Conservation (phyloP, 2,797 vertebrate species). For the Pelobates cultripes region DNA sequence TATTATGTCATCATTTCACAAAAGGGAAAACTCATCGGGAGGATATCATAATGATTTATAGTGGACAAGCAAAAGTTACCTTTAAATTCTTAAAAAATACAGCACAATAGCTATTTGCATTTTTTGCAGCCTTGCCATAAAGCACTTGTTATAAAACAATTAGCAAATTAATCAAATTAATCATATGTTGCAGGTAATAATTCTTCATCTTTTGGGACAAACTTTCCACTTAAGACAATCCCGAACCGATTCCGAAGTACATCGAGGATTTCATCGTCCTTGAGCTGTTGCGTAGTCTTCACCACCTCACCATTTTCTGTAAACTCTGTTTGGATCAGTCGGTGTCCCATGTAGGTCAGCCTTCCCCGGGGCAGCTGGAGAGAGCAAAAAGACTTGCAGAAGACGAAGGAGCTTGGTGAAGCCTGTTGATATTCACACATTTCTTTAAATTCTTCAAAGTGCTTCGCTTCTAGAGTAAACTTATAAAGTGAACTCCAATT, state of each 20-base stretch:
- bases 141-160: too few species aligned
- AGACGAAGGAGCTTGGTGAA: constrained; percentile 72
- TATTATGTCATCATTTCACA: too few species aligned
- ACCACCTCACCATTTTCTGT: constrained; percentile 21
- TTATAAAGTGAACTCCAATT: constrained; percentile 69
- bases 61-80: too few species aligned
- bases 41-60: too few species aligned
- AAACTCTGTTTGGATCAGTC: constrained; percentile 63
- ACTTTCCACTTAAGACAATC: constrained; percentile 62
- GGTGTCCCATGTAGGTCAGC: constrained; percentile 71
- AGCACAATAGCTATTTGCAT: too few species aligned
- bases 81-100: too few species aligned
- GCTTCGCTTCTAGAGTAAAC: constrained; percentile 70
- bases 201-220: constrained; percentile 72
- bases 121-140: too few species aligned
- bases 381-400: constrained; percentile 77
- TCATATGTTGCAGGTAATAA: neutral
- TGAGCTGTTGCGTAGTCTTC: constrained; percentile 63
- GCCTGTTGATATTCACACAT: constrained; percentile 80
- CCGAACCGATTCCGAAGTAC: constrained; percentile 72
- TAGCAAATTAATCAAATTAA: too few species aligned
- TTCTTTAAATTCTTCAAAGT: constrained; percentile 67
- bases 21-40: too few species aligned
- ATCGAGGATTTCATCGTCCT: constrained; percentile 71
- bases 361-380: constrained; percentile 64